Evolutionary conservation across 2,113 vertebrate species (phyloP), one percentile per base, ranked within the genome.

Genomic region (Elanoides forficatus): DNA sequence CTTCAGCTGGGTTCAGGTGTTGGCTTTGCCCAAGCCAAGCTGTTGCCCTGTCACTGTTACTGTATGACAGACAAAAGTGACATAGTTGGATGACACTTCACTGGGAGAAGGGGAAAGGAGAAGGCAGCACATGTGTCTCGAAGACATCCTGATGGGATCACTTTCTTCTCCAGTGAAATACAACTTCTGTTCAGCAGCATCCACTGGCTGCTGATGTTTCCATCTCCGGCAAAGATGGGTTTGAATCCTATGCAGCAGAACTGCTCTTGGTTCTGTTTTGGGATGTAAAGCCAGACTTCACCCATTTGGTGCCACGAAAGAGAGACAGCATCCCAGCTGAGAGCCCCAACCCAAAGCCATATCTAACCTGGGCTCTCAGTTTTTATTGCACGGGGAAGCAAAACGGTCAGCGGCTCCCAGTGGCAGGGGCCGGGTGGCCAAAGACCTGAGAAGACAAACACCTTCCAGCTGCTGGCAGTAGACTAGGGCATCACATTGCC

Each of bases 371-470:
- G 30, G 48, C 27, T 76, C 38, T 62, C 19, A 2, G 16, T 3
- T 83, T 78, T 79, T 21, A 36, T 63, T 26, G 32, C 62, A 17
- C 34, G 19, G n/a, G 19, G 52, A 59, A 65, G 47, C 13, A 26
- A 71, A 76, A 30, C 0, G 1, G 22, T 11, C 63, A 59, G 45
- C 25, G 32, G 42, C 36, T 73, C 32, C 32, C 29, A 43, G 32
- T 15, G 27, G 18, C 42, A 38, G 42, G 25, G 36, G 56, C 23
- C 0, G 1, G 66, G 25, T 1, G 2, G 36, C 18, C 16, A 22
- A 70, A 53, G 30, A 59, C 38, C 26, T 1, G 1, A 62, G 53
- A 30, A 47, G 22, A 58, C 56, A 85, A 94, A 53, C 23, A 48
- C 22, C 50, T 30, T 40, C 30, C 30, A 83, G 87, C 47, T 67